These are phyloP conservation scores for Sphaeridia pumilis DNA, from an alignment of 2,888 invertebrate species.

Conservation along the genomic window DNA sequence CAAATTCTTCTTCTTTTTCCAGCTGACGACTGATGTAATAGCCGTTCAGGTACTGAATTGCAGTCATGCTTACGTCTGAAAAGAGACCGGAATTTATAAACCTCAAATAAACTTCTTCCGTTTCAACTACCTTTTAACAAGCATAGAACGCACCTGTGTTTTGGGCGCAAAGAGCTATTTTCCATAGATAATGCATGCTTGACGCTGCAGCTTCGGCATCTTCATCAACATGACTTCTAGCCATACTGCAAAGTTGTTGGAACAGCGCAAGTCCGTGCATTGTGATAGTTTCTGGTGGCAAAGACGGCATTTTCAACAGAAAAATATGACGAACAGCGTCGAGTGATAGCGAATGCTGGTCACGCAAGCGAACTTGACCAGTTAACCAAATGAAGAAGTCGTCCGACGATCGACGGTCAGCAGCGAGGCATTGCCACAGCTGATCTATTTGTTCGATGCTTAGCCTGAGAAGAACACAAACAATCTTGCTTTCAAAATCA, in stretches of 20 bases:
- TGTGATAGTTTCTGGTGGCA: constrained; percentile 64
- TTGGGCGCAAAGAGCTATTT: constrained; percentile 77
- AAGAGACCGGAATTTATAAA: constrained; percentile 11
- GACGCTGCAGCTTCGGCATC: constrained; percentile 50
- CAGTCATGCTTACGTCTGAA: constrained; percentile 79
- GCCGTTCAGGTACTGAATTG: constrained; percentile 84
- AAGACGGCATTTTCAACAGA: constrained; percentile 72
- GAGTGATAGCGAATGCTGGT: constrained; percentile 78
- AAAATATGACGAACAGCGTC: constrained; percentile 80
- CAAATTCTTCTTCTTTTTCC: constrained; percentile 83
- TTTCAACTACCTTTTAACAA: background rate
- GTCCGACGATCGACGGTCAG: constrained; percentile 73
- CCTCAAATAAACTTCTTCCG: background rate
- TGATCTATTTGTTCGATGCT: constrained; percentile 81
- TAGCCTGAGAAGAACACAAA: constrained; percentile 44
- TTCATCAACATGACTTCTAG: constrained; percentile 44
- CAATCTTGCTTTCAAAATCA: background rate
- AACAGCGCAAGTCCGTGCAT: constrained; percentile 83
- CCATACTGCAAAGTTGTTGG: constrained; percentile 79
- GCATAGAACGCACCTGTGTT: constrained; percentile 56
- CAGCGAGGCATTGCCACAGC: constrained; percentile 81
- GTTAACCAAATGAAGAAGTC: constrained; percentile 88
- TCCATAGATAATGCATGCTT: constrained; percentile 90
- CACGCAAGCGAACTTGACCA: constrained; percentile 74
- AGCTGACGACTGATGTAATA: constrained; percentile 88